These are phyloP conservation scores for Rhagonycha fulva DNA, from an alignment of 2,888 invertebrate species.

Conservation along the genomic window DNA sequence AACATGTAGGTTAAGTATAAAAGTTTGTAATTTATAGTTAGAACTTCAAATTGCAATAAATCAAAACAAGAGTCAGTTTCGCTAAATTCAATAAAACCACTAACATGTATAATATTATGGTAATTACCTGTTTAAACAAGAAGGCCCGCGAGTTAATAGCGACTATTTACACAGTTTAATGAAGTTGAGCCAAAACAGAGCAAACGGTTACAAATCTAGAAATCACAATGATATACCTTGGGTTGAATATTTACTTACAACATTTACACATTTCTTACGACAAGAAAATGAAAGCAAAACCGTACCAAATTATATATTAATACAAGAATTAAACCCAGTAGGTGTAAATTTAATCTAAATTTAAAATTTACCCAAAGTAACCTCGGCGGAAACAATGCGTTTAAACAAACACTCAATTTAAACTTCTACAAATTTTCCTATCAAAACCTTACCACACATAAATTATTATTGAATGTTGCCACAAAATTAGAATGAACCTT, in stretches of 20 bases:
- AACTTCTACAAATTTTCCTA: not conserved
- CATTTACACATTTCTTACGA: not conserved
- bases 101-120: conserved; percentile 18
- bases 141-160: conserved; percentile 13
- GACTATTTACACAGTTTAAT: conserved; percentile 22
- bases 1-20: conserved; percentile 4
- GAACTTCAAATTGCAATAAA: conserved; percentile 12
- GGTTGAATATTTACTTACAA: conserved; percentile 9
- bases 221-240: conserved; percentile 16
- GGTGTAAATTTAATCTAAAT: not conserved
- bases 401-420: not conserved
- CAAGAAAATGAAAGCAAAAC: not conserved
- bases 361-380: not conserved
- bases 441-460: not conserved
- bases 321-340: not conserved
- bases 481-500: not conserved
- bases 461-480: not conserved
- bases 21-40: conserved; percentile 5
- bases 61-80: conserved; percentile 8
- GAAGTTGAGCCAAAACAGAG: conserved; percentile 20
- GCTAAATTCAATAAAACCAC: conserved; percentile 16
- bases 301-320: not conserved
- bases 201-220: conserved; percentile 11
- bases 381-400: not conserved
- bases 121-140: conserved; percentile 20